A percentile compares a stretch with the other conserved stretches of the same genome.
These are phyloP conservation scores for Catocala fraxini DNA, from an alignment of 2,888 invertebrate species.

Conservation along the genomic window DNA sequence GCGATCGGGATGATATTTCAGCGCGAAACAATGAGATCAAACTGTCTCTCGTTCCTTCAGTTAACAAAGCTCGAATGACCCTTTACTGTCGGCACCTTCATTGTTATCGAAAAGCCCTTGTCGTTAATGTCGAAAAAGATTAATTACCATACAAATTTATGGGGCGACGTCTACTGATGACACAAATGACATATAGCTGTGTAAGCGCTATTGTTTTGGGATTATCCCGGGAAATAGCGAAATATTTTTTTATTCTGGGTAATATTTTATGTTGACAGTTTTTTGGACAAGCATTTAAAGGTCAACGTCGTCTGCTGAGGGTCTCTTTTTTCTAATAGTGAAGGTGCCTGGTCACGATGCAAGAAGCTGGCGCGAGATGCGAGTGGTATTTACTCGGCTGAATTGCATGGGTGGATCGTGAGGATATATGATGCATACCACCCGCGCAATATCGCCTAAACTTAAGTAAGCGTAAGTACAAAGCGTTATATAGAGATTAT, in stretches of 20 bases:
- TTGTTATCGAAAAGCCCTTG: slow-evolving; percentile 66
- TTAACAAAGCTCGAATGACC: slow-evolving; percentile 77
- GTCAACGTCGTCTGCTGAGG: no score
- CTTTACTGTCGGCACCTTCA: slow-evolving; percentile 45
- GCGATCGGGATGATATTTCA: slow-evolving; percentile 71
- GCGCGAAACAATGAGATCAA: slow-evolving; percentile 73
- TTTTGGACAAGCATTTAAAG: not conserved
- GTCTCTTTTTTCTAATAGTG: no score
- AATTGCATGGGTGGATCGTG: no score
- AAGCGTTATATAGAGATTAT: no score
- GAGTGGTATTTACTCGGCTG: no score
- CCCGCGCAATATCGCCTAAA: no score
- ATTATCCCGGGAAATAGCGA: slow-evolving; percentile 20
- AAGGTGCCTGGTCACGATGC: no score
- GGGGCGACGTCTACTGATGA: slow-evolving; percentile 45
- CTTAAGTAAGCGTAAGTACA: no score
- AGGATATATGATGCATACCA: no score
- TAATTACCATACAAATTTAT: slow-evolving; percentile 77
- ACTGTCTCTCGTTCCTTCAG: slow-evolving; percentile 64
- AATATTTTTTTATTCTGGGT: slow-evolving; percentile 23
- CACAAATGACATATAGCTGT: slow-evolving; percentile 44
- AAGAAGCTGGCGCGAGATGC: no score
- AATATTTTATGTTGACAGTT: slow-evolving; percentile 16
- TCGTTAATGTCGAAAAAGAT: slow-evolving; percentile 76
- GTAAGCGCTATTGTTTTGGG: slow-evolving; percentile 45